Conservation (phyloP, 2,113 vertebrate genomes). For the Heterotis niloticus region DNA sequence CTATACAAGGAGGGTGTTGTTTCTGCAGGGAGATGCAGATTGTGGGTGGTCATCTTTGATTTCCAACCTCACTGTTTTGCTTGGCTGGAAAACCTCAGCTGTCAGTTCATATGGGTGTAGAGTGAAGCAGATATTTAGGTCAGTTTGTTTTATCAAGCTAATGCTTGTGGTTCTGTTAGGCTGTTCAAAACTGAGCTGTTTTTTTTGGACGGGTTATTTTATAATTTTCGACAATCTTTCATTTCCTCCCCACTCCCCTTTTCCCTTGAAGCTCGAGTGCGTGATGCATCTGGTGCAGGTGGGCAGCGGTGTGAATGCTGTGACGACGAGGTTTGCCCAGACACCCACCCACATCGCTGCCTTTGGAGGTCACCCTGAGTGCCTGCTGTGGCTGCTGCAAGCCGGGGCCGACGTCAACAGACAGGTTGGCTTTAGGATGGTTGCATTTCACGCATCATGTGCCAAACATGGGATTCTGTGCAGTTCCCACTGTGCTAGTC, state of each 20-base stretch:
- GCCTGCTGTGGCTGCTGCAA: conserved; percentile 87
- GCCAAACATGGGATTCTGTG: background rate
- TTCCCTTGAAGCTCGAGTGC: conserved; percentile 81
- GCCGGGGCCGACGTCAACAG: conserved; percentile 87
- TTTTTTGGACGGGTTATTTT: background rate
- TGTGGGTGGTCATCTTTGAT: background rate
- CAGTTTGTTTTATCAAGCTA: too few relatives aligned
- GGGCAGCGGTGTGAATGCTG: conserved; percentile 82
- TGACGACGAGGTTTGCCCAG: conserved; percentile 83
- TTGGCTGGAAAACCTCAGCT: background rate
- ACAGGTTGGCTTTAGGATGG: conserved; percentile 63
- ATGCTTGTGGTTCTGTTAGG: background rate
- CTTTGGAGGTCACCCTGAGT: conserved; percentile 89
- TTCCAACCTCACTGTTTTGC: background rate
- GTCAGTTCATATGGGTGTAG: too few relatives aligned
- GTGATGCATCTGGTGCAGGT: conserved; percentile 81
- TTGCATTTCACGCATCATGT: background rate
- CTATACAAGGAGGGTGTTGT: background rate
- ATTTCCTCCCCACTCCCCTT: conserved; percentile 30
- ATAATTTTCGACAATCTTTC: background rate
- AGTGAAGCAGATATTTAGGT: too few relatives aligned
- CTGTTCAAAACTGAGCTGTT: background rate
- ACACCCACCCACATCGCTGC: conserved; percentile 90
- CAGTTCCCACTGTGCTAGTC: background rate
- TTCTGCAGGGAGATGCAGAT: background rate